phyloP scores from a whole-genome alignment of 2,888 invertebrate species.

The Chironomus tentans region DNA sequence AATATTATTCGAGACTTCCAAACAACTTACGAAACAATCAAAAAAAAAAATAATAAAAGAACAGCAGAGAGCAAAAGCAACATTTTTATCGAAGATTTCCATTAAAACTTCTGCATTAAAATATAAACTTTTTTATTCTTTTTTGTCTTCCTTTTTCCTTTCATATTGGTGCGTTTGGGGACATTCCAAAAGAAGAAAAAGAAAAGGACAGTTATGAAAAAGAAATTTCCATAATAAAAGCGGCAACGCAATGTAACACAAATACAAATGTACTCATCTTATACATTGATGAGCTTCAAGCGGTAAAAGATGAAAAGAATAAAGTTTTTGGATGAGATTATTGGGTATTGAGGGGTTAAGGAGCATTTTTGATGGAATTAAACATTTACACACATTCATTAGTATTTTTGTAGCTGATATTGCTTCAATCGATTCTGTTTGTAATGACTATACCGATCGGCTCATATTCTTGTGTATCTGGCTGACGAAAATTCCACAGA shows the following conservation, averaged over 20 bases:
- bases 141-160: not conserved
- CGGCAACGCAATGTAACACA: not conserved
- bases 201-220: slow-evolving; percentile 22
- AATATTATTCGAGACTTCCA: not conserved
- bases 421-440: too few species aligned
- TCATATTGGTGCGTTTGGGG: not conserved
- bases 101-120: slow-evolving; percentile 27
- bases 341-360: too few species aligned
- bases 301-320: not conserved
- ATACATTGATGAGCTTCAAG: not conserved
- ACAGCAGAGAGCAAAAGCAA: not conserved
- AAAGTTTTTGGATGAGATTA: too few species aligned
- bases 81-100: slow-evolving; percentile 10
- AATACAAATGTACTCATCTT: not conserved
- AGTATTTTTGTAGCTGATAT: too few species aligned
- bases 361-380: too few species aligned
- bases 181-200: not conserved
- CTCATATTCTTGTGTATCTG: too few species aligned
- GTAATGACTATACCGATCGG: too few species aligned
- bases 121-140: slow-evolving; percentile 10
- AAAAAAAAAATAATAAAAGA: not conserved
- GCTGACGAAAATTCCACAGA: too few species aligned
- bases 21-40: not conserved
- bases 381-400: too few species aligned
- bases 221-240: slow-evolving; percentile 4